These are phyloP conservation scores for Sebastes hubbsi DNA, from an alignment of 2,797 vertebrate genomes.

Conservation along the genomic window DNA sequence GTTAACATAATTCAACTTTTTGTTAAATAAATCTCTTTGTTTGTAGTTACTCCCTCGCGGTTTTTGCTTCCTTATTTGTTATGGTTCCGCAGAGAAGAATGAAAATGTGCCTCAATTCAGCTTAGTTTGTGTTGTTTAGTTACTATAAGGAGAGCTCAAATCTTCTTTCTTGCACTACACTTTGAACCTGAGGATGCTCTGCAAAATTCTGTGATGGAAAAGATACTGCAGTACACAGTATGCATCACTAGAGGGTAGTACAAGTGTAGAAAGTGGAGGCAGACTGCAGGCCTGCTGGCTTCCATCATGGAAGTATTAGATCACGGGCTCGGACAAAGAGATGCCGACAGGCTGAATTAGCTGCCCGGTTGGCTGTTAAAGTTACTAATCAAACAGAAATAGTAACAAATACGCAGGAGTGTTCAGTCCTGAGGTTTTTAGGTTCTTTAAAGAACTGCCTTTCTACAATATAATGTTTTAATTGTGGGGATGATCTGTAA, in stretches of 20 bases:
- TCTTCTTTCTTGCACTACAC: background rate
- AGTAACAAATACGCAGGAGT: background rate
- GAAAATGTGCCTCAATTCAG: background rate
- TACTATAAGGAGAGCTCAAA: background rate
- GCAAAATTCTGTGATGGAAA: background rate
- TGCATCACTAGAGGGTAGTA: slow-evolving; percentile 71
- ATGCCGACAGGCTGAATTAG: background rate
- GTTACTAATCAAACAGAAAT: background rate
- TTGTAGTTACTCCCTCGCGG: too few species aligned
- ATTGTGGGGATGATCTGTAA: background rate
- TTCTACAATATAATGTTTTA: background rate
- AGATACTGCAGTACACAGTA: background rate
- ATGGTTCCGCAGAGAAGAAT: background rate
- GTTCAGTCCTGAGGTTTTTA: background rate
- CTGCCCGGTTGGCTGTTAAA: background rate
- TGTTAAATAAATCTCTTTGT: too few species aligned
- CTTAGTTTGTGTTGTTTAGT: background rate
- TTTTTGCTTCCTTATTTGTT: too few species aligned
- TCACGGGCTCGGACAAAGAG: slow-evolving; percentile 2
- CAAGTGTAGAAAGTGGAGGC: slow-evolving; percentile 39
- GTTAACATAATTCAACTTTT: too few species aligned
- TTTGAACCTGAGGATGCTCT: background rate
- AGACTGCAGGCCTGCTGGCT: background rate
- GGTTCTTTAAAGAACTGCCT: background rate
- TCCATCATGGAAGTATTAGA: background rate